phyloP scores from a whole-genome alignment of 2,113 vertebrate genomes.

The Monopterus albus region DNA sequence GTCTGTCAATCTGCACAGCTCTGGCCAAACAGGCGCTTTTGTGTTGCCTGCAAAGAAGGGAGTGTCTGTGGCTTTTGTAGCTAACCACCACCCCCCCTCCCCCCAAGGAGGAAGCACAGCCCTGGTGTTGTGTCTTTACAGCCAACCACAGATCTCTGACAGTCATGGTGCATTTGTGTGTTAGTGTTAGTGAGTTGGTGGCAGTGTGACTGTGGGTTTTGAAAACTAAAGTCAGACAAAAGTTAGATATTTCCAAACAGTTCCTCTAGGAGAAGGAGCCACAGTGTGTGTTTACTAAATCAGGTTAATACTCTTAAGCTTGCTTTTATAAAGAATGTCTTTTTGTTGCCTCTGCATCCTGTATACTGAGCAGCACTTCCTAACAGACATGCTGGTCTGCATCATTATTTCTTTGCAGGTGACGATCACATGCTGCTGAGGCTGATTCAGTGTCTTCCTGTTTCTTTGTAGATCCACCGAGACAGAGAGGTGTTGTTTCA shows the following conservation, averaged over 20 bases:
- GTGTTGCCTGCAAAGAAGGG: conserved; percentile 25
- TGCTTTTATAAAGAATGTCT: conserved; percentile 25
- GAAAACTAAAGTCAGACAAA: conserved; percentile 28
- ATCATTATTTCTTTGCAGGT: conserved; percentile 66
- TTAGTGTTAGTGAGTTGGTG: conserved; percentile 18
- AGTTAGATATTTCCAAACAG: conserved; percentile 38
- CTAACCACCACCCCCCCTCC: conserved; percentile 20
- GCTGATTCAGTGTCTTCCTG: conserved; percentile 79
- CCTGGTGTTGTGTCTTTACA: conserved; percentile 51
- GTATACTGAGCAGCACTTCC: conserved; percentile 55
- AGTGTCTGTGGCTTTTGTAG: conserved; percentile 33
- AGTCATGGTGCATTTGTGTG: conserved; percentile 22
- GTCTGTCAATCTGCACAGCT: conserved; percentile 51
- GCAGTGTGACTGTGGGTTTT: conserved; percentile 27
- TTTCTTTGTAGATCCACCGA: conserved; percentile 82
- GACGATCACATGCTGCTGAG: conserved; percentile 78
- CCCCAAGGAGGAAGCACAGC: conserved; percentile 60
- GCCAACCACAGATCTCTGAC: conserved; percentile 57
- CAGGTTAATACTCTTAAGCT: conserved; percentile 24
- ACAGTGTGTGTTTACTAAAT: not conserved
- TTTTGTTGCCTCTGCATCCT: conserved; percentile 51
- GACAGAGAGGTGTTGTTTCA: conserved; percentile 77
- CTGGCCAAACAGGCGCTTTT: conserved; percentile 51
- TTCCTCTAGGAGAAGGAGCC: conserved; percentile 27
- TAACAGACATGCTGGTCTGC: conserved; percentile 52